A percentile compares a stretch with the other conserved stretches of the same genome.
These are phyloP conservation scores for Zaprionus lineosus DNA, from an alignment of 2,888 invertebrate genomes.

Conservation along the genomic window DNA sequence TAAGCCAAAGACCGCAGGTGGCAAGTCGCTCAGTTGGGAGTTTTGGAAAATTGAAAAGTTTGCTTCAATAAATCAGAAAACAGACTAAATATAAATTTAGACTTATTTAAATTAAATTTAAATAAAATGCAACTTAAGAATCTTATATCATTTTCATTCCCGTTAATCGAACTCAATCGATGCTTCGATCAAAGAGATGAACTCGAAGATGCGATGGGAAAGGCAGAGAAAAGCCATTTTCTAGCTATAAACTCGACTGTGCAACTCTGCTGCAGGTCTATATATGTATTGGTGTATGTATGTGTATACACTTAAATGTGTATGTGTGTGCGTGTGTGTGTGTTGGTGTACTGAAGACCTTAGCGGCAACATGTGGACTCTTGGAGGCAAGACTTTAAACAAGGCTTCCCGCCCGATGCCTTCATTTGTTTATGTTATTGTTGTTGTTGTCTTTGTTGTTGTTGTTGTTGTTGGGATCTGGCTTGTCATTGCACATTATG, in stretches of 20 bases:
- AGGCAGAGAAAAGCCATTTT: too few species aligned
- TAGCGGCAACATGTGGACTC: slow-evolving; percentile 52
- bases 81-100: neutral
- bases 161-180: too few species aligned
- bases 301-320: too few species aligned
- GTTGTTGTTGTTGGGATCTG: slow-evolving; percentile 48
- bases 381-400: slow-evolving; percentile 38
- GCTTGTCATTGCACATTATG: slow-evolving; percentile 64
- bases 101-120: too few species aligned
- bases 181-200: too few species aligned
- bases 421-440: slow-evolving; percentile 16
- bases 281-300: neutral
- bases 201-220: too few species aligned
- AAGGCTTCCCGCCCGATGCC: slow-evolving; percentile 23
- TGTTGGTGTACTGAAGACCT: slow-evolving; percentile 40
- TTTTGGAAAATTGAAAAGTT: too few species aligned
- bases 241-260: slow-evolving; percentile 1
- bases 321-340: neutral
- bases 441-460: slow-evolving; percentile 10
- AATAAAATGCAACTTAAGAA: too few species aligned
- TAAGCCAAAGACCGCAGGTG: neutral
- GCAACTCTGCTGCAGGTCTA: slow-evolving; percentile 17
- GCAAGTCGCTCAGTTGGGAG: too few species aligned
- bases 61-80: too few species aligned
- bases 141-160: too few species aligned